Base-by-base conservation (phyloP, 1,140 invertebrate species). In the Bradynema listronoti region DNA sequence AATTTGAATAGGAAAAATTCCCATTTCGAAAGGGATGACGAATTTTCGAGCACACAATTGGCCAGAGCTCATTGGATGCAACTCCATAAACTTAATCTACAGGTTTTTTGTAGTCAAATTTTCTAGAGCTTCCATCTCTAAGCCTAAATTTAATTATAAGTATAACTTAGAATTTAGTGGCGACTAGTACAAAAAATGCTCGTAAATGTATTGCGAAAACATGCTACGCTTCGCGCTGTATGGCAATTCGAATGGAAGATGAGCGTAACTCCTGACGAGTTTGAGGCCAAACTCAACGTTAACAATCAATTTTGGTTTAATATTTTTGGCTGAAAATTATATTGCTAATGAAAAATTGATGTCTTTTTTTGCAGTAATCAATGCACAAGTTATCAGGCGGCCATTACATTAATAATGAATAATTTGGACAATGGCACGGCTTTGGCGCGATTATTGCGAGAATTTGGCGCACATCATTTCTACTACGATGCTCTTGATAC, bases 41-140 rank as follows among this genome's bases (percentile, higher is more conserved):
- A 30, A n/a, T 53, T 61, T 19, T 41, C 25, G 14, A 41, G 30
- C 14, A 63, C 55, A 25, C 61, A 63, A 43, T 39, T 62, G 27
- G 74, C 75, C 11, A 55, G 72, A 39, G 65, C 75, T 19, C 72
- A 75, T 53, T 75, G 72, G 72, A 75, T 75, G 16, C 75, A 75
- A 50, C 46, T 75, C 27, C 64, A 72, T 16, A 75, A 78, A 51
- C 55, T 46, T n/a, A 71, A 76, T 58, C 58, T 72, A 55, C 72
- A 75, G 72, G 68, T 70, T 25, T 19, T 19, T 36, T 25, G 7
- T 1, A 16, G n/a, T 63, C 57, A 16, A 65, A 22, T 43, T 58
- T 19, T 66, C 34, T 46, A 6, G n/a, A 34, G 6, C n/a, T 16
- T 22, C 16, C 11, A 19, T 5, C 34, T 51, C 16, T 27, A 29